phyloP scores from a whole-genome alignment of 2,113 vertebrate genomes.

The Ciconia maguari region DNA sequence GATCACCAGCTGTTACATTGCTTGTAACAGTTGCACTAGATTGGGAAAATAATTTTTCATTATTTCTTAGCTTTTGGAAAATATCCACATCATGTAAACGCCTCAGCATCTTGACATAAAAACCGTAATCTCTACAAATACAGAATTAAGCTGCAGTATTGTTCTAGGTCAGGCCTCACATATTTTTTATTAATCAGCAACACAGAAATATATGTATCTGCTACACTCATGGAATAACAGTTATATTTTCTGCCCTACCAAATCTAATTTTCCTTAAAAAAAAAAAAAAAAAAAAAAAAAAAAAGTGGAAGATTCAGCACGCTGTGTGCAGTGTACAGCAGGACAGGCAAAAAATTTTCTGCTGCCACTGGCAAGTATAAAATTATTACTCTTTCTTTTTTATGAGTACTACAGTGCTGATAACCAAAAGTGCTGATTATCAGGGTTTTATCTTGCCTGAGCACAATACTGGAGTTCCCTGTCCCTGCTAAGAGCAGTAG shows the following conservation, averaged over 20 bases:
- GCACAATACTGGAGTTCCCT: not conserved
- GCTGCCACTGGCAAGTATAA: not conserved
- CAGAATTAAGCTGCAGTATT: not conserved
- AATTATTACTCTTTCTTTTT: not conserved
- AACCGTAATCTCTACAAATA: not conserved
- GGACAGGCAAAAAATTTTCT: not conserved
- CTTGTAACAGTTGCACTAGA: not conserved
- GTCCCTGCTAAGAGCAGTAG: not conserved
- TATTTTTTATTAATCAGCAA: not conserved
- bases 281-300: not conserved
- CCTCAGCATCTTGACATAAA: not conserved
- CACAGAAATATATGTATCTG: not conserved
- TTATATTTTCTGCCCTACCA: not conserved
- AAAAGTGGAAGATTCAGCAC: too few relatives aligned
- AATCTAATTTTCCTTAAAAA: not conserved
- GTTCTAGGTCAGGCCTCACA: not conserved
- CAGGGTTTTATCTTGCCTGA: not conserved
- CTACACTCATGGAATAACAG: accelerated
- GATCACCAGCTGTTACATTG: not conserved
- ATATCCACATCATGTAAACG: not conserved
- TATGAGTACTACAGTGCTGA: not conserved
- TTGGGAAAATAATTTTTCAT: not conserved
- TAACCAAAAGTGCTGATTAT: not conserved
- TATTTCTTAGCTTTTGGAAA: not conserved
- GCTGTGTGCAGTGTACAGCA: accelerated